phyloP scores from a whole-genome alignment of 2,113 vertebrate species.

The Pyxicephalus adspersus region DNA sequence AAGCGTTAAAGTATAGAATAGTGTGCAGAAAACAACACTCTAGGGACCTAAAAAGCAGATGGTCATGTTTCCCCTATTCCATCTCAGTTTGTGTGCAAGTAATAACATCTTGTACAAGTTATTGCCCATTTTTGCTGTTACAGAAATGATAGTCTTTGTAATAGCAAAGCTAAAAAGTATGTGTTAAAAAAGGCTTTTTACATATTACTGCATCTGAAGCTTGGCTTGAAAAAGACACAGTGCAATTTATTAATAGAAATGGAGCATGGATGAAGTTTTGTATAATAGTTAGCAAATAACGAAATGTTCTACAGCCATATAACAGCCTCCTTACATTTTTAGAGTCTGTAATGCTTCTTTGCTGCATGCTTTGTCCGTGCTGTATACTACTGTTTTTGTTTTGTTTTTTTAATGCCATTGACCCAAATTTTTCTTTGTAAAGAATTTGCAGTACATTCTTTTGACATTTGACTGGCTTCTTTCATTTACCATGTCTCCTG shows the following conservation, averaged over 20 bases:
- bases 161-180: slow-evolving; percentile 6
- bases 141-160: slow-evolving; percentile 31
- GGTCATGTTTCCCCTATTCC: slow-evolving; percentile 44
- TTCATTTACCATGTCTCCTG: too few relatives aligned
- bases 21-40: slow-evolving; percentile 44
- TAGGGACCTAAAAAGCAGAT: slow-evolving; percentile 45
- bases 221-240: background rate
- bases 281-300: too few relatives aligned
- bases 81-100: slow-evolving; percentile 50
- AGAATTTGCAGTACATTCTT: too few relatives aligned
- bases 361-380: too few relatives aligned
- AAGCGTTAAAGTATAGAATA: slow-evolving; percentile 32
- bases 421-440: too few relatives aligned
- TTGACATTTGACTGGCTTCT: too few relatives aligned
- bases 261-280: too few relatives aligned
- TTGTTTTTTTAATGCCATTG: too few relatives aligned
- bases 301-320: too few relatives aligned
- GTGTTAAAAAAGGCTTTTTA: background rate
- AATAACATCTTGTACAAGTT: slow-evolving; percentile 42
- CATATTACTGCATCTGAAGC: background rate
- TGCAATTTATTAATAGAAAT: background rate
- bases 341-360: background rate
- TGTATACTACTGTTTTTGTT: too few relatives aligned
- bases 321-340: background rate
- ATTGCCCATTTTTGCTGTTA: slow-evolving; percentile 47